Base-by-base conservation (phyloP, 2,888 invertebrate genomes). In the Pachliopta kotzebuea region DNA sequence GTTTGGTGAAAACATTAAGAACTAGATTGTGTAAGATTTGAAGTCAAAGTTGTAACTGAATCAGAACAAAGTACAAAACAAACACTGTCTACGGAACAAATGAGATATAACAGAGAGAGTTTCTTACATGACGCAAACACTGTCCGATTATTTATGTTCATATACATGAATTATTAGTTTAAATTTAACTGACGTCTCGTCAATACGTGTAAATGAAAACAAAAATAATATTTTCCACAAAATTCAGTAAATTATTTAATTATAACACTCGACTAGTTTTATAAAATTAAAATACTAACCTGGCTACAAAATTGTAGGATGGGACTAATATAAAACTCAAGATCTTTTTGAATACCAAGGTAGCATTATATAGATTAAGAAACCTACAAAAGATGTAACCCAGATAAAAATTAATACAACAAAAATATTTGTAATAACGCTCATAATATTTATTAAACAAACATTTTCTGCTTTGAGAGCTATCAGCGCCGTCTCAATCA, bases 401-500 rank as follows among this genome's bases (percentile, higher is more conserved):
- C 45, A 45, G n/a, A 45, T 11, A 45, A n/a, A 8, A 52, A 55
- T 29, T 4, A 55, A 29, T 31, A 55, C 26, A 29, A 37, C 9
- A 6, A 53, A 24, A 60, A 2, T 18, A 57, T 18, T 6, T 42
- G 4, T 14, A 21, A 42, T 45, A 45, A 31, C 20, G 18, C 18
- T 24, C 42, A 42, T 21, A n/a, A 29, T 61, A 21, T 63, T 55
- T 60, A 60, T 64, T 42, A 56, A 29, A 26, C 18, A 52, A 53
- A 4, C 20, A 60, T 61, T 65, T 65, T 65, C 65, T 45, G 59
- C 23, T 23, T 21, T 29, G 54, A 57, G 21, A 45, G 56, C 55
- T 14, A 60, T 60, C 61, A 52, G 56, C 37, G 52, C 71, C 70
- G 73, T 73, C 69, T 74, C 73, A 74, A 76, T 77, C 72, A 75